phyloP scores from a whole-genome alignment of 2,888 invertebrate genomes.

The Anarsia innoxiella region DNA sequence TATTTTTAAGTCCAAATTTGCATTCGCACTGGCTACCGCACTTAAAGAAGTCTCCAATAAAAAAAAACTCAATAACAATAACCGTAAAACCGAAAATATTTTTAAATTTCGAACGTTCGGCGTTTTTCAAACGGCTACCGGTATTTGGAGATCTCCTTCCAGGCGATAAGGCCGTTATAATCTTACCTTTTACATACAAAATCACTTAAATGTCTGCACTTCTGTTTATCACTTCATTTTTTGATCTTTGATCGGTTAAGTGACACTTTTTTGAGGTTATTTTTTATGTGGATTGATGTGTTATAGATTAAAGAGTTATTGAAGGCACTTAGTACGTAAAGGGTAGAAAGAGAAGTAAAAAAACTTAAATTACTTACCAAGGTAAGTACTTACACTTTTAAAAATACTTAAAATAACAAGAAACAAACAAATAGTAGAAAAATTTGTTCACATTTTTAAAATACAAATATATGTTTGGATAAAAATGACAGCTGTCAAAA shows the following conservation, averaged over 20 bases:
- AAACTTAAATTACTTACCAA: too few relatives aligned
- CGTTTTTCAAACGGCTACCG: conserved; percentile 40
- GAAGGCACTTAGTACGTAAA: too few relatives aligned
- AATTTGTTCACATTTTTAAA: too few relatives aligned
- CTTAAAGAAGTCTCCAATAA: background rate
- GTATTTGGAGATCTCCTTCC: conserved; percentile 31
- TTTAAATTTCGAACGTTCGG: conserved; percentile 20
- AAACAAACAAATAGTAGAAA: too few relatives aligned
- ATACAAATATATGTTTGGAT: too few relatives aligned
- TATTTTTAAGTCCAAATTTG: too few relatives aligned
- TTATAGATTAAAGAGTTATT: too few relatives aligned
- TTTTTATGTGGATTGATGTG: too few relatives aligned
- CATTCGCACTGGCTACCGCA: conserved; percentile 7
- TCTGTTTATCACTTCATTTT: conserved; percentile 30
- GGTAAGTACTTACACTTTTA: too few relatives aligned
- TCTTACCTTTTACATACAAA: conserved; percentile 37
- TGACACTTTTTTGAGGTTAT: background rate
- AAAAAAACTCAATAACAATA: conserved; percentile 8
- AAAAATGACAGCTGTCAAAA: too few relatives aligned
- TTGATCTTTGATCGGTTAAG: conserved; percentile 10
- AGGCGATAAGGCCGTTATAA: conserved; percentile 38
- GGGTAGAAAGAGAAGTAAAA: too few relatives aligned
- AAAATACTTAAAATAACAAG: too few relatives aligned
- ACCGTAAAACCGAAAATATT: conserved; percentile 10
- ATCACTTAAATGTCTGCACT: conserved; percentile 29